phyloP scores from a whole-genome alignment of 2,797 vertebrate species.

The Tokudaia tokunoshimensis region DNA sequence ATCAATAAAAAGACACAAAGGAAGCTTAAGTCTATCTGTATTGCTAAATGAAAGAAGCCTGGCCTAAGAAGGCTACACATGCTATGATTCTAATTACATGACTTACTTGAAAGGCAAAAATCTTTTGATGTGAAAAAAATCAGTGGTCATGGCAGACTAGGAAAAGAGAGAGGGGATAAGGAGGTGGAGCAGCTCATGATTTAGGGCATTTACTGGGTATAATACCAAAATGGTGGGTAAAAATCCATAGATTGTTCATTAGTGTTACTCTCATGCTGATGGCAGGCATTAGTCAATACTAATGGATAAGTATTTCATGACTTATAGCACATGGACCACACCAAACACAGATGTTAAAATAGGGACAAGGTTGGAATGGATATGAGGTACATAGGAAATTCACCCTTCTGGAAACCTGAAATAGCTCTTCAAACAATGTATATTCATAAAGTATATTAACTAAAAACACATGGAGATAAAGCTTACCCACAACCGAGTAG shows the following conservation, averaged over 20 bases:
- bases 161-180: no score
- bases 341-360: background rate
- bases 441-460: background rate
- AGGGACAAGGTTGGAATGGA: background rate
- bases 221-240: background rate
- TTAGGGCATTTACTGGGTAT: background rate
- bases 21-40: background rate
- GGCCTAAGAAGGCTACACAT: background rate
- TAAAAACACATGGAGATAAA: background rate
- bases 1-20: background rate
- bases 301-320: background rate
- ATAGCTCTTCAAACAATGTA: background rate
- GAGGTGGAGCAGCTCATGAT: background rate
- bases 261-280: background rate
- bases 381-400: background rate
- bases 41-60: background rate
- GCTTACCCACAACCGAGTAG: background rate
- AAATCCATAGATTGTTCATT: background rate
- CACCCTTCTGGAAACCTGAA: conserved; percentile 3
- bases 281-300: background rate
- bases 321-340: background rate
- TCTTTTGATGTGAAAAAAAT: background rate
- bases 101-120: conserved; percentile 32
- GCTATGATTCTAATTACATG: background rate
- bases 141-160: background rate